A percentile compares a stretch with the other conserved stretches of the same genome.
Conservation (phyloP, 2,113 vertebrate genomes). For the Rhea pennata region DNA sequence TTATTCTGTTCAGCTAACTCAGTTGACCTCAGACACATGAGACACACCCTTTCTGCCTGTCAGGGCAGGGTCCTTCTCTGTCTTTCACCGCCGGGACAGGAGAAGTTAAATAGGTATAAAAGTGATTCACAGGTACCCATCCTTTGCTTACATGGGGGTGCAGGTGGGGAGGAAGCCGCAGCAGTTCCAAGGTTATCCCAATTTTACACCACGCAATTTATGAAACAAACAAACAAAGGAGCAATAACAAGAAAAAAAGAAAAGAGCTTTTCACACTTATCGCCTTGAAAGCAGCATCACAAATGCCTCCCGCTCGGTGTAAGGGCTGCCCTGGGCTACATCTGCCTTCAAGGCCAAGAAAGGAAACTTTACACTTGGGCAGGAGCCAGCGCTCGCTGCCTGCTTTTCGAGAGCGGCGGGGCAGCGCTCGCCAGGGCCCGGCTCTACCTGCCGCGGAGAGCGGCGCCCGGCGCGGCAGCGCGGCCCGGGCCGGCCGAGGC, state of each 20-base stretch:
- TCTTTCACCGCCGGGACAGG: conserved; percentile 31
- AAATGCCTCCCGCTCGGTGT: conserved; percentile 21
- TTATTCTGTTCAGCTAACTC: conserved; percentile 56
- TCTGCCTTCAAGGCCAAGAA: conserved; percentile 61
- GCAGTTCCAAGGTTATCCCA: conserved; percentile 43
- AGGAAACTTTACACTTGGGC: conserved; percentile 54
- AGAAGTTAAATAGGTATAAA: conserved; percentile 34
- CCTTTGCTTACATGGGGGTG: conserved; percentile 15
- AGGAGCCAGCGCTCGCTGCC: background rate
- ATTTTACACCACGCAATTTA: background rate
- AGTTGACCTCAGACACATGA: conserved; percentile 58
- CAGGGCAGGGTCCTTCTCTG: conserved; percentile 58
- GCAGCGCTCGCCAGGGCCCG: background rate
- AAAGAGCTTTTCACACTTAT: background rate
- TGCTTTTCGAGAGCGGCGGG: background rate
- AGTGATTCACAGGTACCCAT: conserved; percentile 61
- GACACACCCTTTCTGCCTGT: conserved; percentile 64
- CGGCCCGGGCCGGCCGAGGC: background rate
- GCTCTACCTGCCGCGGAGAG: background rate
- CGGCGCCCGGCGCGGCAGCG: background rate
- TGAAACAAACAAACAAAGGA: conserved; percentile 24
- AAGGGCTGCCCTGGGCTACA: conserved; percentile 50
- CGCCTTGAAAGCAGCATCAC: background rate
- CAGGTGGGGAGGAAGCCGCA: background rate
- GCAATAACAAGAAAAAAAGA: background rate